Conservation (phyloP, 2,888 invertebrate genomes). For the Tribolium freemani region DNA sequence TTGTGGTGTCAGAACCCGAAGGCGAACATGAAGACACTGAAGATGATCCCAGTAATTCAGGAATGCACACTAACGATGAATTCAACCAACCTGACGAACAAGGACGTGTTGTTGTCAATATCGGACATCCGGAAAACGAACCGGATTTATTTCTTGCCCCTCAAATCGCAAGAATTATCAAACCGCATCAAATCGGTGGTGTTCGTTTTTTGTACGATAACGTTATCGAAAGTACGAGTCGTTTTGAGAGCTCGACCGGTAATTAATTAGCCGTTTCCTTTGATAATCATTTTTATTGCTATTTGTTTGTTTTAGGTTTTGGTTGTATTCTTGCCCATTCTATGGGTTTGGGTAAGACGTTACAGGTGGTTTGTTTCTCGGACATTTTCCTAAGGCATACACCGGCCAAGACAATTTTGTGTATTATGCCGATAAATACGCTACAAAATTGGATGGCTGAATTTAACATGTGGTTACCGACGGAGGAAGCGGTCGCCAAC, state of each 20-base stretch:
- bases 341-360: constrained; percentile 99
- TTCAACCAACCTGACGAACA: constrained; percentile 93
- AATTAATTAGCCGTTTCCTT: no score
- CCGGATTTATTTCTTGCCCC: constrained; percentile 93
- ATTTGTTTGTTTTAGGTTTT: constrained; percentile 75
- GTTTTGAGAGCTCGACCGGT: constrained; percentile 83
- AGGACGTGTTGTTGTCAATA: constrained; percentile 92
- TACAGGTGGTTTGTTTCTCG: constrained; percentile 94
- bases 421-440: constrained; percentile 99
- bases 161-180: constrained; percentile 90
- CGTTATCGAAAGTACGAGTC: constrained; percentile 91
- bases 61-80: constrained; percentile 91
- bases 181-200: constrained; percentile 90
- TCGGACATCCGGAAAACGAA: constrained; percentile 92
- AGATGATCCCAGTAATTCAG: constrained; percentile 88
- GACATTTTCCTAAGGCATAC: constrained; percentile 96
- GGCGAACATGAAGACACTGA: constrained; percentile 85
- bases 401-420: constrained; percentile 87
- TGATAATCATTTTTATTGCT: not conserved
- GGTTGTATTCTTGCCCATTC: constrained; percentile 99
- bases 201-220: constrained; percentile 94
- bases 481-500: constrained; percentile 69
- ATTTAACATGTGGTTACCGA: constrained; percentile 97
- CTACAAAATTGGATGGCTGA: constrained; percentile 98
- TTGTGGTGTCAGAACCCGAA: constrained; percentile 87